Percentiles rank a stretch among this genome's conserved stretches.
Evolutionary conservation across 2,797 vertebrate species (phyloP).

Genomic region (Tapera naevia): DNA sequence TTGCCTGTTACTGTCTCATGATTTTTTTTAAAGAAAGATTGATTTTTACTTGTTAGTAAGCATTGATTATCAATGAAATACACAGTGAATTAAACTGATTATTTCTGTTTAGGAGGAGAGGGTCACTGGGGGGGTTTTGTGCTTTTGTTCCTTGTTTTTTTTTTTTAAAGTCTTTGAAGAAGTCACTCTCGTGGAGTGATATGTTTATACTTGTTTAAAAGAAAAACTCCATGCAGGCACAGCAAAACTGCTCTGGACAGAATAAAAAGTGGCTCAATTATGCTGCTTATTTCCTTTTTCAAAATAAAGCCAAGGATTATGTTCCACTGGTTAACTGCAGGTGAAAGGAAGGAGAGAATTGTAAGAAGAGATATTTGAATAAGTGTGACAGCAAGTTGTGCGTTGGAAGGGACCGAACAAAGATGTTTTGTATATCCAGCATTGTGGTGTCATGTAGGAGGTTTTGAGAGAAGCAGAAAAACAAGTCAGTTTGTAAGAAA

Average conservation of each 20-base stretch:
- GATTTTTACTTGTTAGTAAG: conserved; percentile 27
- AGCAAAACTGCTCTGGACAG: not conserved
- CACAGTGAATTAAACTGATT: conserved; percentile 3
- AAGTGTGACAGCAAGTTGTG: not conserved
- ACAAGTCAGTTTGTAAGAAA: not conserved
- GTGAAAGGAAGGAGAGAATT: not conserved
- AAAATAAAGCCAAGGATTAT: not conserved
- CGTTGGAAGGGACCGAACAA: not conserved
- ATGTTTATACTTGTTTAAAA: not conserved
- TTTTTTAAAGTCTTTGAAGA: not conserved
- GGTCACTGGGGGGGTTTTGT: not conserved
- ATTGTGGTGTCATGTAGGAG: not conserved
- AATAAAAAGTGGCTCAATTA: not conserved
- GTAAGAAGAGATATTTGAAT: not conserved
- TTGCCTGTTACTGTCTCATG: not conserved
- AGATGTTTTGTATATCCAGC: not conserved
- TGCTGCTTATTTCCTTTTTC: not conserved
- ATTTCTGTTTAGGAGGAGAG: not conserved
- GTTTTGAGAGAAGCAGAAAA: not conserved
- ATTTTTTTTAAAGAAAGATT: conserved; percentile 27
- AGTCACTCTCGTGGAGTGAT: not conserved
- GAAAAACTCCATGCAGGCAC: not conserved
- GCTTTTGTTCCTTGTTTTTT: not conserved
- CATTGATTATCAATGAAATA: conserved; percentile 24
- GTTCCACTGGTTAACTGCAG: not conserved